These are phyloP conservation scores for Dicerorhinus sumatrensis DNA, from an alignment of 2,113 vertebrate species.

Conservation along the genomic window DNA sequence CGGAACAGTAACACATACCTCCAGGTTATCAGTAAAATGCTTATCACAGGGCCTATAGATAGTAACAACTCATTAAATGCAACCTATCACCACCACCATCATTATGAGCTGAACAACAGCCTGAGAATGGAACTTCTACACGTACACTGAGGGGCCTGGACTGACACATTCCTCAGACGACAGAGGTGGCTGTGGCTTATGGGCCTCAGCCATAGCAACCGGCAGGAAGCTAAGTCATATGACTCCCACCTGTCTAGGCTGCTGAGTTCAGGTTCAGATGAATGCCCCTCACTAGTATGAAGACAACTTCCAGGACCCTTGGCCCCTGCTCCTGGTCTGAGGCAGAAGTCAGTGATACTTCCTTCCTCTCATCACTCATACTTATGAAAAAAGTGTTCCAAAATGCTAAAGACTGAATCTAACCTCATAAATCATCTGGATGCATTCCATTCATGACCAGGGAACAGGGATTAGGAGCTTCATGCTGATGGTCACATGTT, in stretches of 20 bases:
- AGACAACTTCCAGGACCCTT: background rate
- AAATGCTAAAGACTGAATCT: background rate
- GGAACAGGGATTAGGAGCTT: background rate
- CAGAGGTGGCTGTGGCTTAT: background rate
- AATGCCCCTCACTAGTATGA: background rate
- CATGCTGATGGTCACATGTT: background rate
- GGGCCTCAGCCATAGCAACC: background rate
- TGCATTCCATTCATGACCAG: background rate
- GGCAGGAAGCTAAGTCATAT: background rate
- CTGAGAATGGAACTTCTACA: background rate
- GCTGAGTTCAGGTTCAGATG: background rate
- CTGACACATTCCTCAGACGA: background rate
- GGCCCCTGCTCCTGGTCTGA: background rate
- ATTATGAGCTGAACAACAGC: background rate
- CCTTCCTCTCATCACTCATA: background rate
- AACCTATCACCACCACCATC: background rate
- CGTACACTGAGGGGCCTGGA: background rate
- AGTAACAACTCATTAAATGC: background rate
- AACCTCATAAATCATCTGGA: background rate
- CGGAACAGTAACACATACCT: background rate
- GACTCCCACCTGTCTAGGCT: background rate
- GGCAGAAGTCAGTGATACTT: background rate
- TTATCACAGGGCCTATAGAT: background rate
- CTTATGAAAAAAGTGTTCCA: background rate
- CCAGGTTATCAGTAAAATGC: background rate